Conservation (phyloP, 1,140 invertebrate species). For the Mylabris phalerata region DNA sequence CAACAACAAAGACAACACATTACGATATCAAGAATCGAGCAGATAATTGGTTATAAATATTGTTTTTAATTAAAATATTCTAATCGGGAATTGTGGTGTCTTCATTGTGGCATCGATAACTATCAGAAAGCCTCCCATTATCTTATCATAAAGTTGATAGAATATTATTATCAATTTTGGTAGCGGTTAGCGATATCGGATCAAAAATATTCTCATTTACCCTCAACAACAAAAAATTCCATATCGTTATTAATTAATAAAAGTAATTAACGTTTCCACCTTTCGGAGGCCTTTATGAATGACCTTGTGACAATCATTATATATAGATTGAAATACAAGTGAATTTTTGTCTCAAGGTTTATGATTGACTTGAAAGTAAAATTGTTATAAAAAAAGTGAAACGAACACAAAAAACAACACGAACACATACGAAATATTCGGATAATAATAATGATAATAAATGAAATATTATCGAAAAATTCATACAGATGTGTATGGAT, state of each 20-base stretch:
- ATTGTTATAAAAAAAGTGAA: not conserved
- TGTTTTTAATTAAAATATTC: conserved; percentile 1
- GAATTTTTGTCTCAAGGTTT: not conserved
- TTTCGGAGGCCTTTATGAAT: not conserved
- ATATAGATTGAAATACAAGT: not conserved
- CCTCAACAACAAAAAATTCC: not conserved
- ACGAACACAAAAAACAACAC: not conserved
- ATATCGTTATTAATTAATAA: not conserved
- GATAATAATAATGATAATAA: not conserved
- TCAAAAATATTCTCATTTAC: not conserved
- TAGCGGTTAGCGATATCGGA: not conserved
- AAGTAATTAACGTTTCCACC: not conserved
- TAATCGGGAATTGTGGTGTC: too few species aligned
- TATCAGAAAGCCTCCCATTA: too few species aligned
- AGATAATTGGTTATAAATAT: conserved; percentile 11
- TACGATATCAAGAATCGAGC: too few species aligned
- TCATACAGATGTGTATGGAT: not conserved
- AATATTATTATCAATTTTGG: too few species aligned
- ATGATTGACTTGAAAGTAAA: not conserved
- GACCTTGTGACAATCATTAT: not conserved
- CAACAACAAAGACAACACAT: not conserved
- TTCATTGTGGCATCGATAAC: too few species aligned
- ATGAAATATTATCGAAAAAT: not conserved
- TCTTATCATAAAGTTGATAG: too few species aligned
- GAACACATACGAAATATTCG: not conserved